These are phyloP conservation scores for Lissocephala sabroskyi DNA, from an alignment of 2,888 invertebrate genomes.

Conservation along the genomic window DNA sequence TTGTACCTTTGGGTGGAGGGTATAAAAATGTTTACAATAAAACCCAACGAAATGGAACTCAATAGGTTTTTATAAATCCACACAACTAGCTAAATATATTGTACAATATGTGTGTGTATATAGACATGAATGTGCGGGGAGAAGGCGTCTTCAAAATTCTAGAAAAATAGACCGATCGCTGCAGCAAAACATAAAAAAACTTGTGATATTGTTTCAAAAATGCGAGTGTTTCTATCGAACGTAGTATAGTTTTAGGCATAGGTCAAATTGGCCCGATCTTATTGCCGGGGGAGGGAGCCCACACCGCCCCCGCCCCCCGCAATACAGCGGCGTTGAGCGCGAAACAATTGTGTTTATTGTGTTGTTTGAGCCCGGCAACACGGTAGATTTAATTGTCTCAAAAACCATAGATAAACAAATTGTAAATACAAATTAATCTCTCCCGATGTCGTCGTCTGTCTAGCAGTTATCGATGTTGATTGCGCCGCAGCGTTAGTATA, in stretches of 20 bases:
- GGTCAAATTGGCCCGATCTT: too few species aligned
- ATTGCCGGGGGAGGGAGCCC: too few species aligned
- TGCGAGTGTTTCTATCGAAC: conserved; percentile 42
- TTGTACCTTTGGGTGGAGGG: too few species aligned
- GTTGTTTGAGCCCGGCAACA: conserved; percentile 68
- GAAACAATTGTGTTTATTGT: conserved; percentile 51
- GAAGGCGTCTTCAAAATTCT: not conserved
- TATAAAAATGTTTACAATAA: conserved; percentile 15
- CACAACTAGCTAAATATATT: conserved; percentile 3
- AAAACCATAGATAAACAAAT: not conserved
- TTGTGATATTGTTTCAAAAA: conserved; percentile 65
- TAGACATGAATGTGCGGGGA: not conserved
- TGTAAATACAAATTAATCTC: too few species aligned
- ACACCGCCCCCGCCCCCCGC: too few species aligned
- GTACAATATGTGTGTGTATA: too few species aligned
- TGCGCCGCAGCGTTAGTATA: too few species aligned
- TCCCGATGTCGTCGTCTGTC: too few species aligned
- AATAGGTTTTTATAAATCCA: conserved; percentile 9
- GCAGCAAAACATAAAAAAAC: conserved; percentile 25
- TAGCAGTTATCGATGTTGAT: too few species aligned
- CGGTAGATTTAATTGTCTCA: conserved; percentile 51
- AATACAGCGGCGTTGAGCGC: not conserved
- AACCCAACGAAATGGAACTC: conserved; percentile 35
- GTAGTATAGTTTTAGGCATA: conserved; percentile 3
- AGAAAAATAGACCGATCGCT: conserved; percentile 14